Conservation (phyloP, 2,888 invertebrate species). For the Scaptomyza flava region DNA sequence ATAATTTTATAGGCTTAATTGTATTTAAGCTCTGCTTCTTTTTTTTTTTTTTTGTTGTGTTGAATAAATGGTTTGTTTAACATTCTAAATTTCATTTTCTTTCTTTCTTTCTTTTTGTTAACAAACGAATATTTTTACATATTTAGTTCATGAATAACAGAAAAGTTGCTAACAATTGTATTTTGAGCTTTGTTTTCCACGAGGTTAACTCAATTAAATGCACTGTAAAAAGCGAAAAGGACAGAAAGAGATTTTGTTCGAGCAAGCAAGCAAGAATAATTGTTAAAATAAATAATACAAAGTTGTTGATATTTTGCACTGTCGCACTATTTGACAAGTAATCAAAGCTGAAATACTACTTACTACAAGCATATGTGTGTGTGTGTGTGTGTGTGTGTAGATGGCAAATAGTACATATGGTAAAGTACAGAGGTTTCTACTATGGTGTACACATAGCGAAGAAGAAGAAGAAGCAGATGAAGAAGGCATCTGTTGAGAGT, state of each 20-base stretch:
- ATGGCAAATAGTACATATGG: conserved; percentile 8
- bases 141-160: not conserved
- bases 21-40: not conserved
- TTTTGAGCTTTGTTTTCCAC: not conserved
- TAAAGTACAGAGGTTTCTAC: conserved; percentile 3
- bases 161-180: conserved; percentile 1
- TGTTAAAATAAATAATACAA: conserved; percentile 6
- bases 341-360: conserved; percentile 12
- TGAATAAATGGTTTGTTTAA: not conserved
- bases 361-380: not conserved
- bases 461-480: conserved; percentile 23
- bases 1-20: conserved; percentile 1
- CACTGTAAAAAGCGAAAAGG: not conserved
- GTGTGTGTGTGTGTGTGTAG: not conserved
- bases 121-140: not conserved
- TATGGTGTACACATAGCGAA: not conserved
- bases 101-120: not conserved
- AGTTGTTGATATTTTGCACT: conserved; percentile 10
- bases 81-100: not conserved
- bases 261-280: not conserved
- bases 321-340: conserved; percentile 64
- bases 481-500: conserved; percentile 6
- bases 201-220: conserved; percentile 5
- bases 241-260: not conserved
- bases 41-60: not conserved